Evolutionary conservation across 2,113 vertebrate genomes (phyloP).

Genomic region (Mus pahari): DNA sequence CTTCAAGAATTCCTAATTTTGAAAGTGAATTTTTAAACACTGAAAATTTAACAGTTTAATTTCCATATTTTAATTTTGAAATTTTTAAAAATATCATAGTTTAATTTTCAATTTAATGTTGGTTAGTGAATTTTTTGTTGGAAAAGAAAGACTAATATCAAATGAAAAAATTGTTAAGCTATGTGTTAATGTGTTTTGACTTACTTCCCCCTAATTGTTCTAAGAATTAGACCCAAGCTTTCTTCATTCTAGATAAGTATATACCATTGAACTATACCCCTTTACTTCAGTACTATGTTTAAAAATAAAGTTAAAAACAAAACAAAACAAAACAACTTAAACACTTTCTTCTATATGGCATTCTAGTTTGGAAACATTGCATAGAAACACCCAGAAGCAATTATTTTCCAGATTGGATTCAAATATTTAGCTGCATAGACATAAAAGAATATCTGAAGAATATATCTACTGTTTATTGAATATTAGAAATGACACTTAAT

Average conservation of each 20-base stretch:
- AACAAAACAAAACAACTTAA: conserved; percentile 12
- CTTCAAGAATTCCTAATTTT: conserved; percentile 21
- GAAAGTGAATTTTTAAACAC: conserved; percentile 28
- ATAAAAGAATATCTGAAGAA: neutral
- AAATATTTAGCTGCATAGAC: neutral
- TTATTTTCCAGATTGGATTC: conserved; percentile 29
- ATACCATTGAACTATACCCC: neutral
- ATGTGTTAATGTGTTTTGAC: neutral
- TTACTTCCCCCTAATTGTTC: no score
- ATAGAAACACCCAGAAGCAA: neutral
- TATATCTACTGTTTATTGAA: neutral
- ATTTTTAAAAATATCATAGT: neutral
- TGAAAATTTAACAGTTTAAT: conserved; percentile 10
- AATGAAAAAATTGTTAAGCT: neutral
- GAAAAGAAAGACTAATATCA: conserved; percentile 7
- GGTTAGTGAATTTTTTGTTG: conserved; percentile 54
- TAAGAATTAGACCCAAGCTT: neutral
- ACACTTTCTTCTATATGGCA: neutral
- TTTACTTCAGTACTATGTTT: neutral
- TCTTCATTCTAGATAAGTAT: neutral
- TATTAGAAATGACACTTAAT: neutral
- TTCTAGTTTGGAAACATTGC: neutral
- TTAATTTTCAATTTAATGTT: neutral
- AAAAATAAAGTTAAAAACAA: neutral
- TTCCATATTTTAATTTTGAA: no score